A percentile compares a stretch with the other conserved stretches of the same genome.
Evolutionary conservation across 2,888 invertebrate genomes (phyloP).

Genomic region (Acanthosoma haemorrhoidale): DNA sequence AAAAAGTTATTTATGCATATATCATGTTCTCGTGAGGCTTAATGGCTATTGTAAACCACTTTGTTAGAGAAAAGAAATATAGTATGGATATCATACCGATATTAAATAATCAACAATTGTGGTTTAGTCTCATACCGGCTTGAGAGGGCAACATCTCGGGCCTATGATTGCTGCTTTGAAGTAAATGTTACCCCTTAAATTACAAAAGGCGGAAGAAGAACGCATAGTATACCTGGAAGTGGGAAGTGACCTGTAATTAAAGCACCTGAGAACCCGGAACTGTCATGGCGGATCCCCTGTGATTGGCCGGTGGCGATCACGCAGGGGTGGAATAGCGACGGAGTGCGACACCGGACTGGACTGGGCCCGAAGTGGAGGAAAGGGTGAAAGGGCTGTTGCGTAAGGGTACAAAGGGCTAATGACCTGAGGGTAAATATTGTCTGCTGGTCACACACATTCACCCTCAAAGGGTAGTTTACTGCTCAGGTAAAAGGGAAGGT

Average conservation of each 20-base stretch:
- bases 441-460: background rate
- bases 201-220: background rate
- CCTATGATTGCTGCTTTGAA: no score
- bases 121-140: no score
- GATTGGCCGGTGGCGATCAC: background rate
- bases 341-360: background rate
- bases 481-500: background rate
- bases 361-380: background rate
- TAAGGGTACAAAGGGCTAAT: conserved; percentile 6
- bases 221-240: background rate
- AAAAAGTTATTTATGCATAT: no score
- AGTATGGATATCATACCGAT: no score
- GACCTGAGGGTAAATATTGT: conserved; percentile 6
- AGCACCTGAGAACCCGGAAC: conserved; percentile 9
- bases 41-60: no score
- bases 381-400: conserved; percentile 3
- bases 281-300: background rate
- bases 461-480: conserved; percentile 3
- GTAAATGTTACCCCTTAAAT: background rate
- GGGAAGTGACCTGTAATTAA: background rate
- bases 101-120: no score
- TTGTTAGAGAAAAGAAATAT: no score
- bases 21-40: no score
- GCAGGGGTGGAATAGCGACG: background rate
- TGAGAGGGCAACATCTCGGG: no score